Evolutionary conservation across 1,140 invertebrate species (phyloP).

Genomic region (Drosophila aff.): DNA sequence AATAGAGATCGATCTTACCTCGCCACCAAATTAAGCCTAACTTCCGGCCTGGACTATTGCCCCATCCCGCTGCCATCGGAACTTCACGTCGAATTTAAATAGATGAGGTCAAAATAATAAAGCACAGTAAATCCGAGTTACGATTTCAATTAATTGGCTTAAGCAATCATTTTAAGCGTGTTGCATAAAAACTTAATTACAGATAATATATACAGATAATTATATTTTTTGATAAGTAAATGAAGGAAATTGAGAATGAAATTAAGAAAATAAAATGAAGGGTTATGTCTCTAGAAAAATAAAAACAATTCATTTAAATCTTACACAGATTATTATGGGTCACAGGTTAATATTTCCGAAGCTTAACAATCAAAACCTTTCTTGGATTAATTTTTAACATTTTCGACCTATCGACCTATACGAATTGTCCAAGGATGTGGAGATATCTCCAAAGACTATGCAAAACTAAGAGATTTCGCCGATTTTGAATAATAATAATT

Average conservation of each 20-base stretch:
- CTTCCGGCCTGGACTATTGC: constrained; percentile 7
- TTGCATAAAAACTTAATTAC: not conserved
- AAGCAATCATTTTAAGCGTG: not conserved
- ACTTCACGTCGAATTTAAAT: constrained; percentile 4
- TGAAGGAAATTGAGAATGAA: not conserved
- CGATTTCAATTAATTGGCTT: not conserved
- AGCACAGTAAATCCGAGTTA: constrained; percentile 1
- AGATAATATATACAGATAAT: not conserved
- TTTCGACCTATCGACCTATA: not conserved
- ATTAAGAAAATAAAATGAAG: not conserved
- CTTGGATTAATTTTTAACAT: not conserved
- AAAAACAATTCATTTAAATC: not conserved
- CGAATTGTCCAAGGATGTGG: not conserved
- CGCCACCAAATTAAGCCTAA: constrained; percentile 32
- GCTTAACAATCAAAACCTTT: too few species aligned
- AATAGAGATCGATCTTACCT: constrained; percentile 68
- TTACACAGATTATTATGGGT: not conserved
- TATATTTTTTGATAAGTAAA: not conserved
- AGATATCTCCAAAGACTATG: not conserved
- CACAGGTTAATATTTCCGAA: too few species aligned
- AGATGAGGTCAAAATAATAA: constrained; percentile 1
- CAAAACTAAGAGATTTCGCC: not conserved
- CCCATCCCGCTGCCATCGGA: not conserved
- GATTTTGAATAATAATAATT: not conserved
- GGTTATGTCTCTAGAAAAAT: too few species aligned